These are phyloP conservation scores for Umimayanthus chanpuru DNA, from an alignment of 92 coral and sea anemone species.

Conservation along the genomic window DNA sequence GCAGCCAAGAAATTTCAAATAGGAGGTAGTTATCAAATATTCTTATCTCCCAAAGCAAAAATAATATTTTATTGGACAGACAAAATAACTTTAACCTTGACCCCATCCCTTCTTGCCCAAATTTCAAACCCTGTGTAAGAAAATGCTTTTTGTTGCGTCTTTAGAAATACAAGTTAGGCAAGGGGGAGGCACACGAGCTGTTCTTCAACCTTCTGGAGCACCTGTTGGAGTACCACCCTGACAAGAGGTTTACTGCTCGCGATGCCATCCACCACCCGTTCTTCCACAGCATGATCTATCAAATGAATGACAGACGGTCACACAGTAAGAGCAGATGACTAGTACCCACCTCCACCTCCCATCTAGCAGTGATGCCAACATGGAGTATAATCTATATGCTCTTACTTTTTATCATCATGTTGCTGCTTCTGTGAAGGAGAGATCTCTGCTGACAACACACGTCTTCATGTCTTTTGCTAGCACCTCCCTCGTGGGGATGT, in stretches of 20 bases:
- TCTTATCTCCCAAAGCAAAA: too few relatives aligned
- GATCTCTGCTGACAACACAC: not conserved
- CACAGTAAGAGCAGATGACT: slow-evolving; percentile 97
- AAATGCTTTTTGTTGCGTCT: slow-evolving; percentile 4
- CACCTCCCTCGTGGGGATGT: not conserved
- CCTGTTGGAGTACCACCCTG: slow-evolving; percentile 86
- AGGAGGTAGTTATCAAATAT: too few relatives aligned
- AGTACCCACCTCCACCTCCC: not conserved
- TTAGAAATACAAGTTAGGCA: slow-evolving; percentile 82
- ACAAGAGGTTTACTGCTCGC: slow-evolving; percentile 74
- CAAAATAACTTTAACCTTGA: too few relatives aligned
- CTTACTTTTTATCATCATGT: not conserved
- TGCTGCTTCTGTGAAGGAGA: slow-evolving; percentile 13
- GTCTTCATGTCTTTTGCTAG: not conserved
- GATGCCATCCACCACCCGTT: slow-evolving; percentile 94
- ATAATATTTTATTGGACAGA: too few relatives aligned
- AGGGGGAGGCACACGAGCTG: slow-evolving; percentile 75
- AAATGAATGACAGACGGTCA: slow-evolving; percentile 65
- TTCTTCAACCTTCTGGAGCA: slow-evolving; percentile 90
- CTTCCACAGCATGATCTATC: slow-evolving; percentile 65
- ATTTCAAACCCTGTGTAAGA: not conserved
- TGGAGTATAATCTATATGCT: slow-evolving; percentile 22
- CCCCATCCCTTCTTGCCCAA: too few relatives aligned
- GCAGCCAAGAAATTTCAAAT: too few relatives aligned
- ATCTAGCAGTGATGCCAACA: not conserved